These are phyloP conservation scores for Ellobium chinense DNA, from an alignment of 2,888 invertebrate species.

Conservation along the genomic window DNA sequence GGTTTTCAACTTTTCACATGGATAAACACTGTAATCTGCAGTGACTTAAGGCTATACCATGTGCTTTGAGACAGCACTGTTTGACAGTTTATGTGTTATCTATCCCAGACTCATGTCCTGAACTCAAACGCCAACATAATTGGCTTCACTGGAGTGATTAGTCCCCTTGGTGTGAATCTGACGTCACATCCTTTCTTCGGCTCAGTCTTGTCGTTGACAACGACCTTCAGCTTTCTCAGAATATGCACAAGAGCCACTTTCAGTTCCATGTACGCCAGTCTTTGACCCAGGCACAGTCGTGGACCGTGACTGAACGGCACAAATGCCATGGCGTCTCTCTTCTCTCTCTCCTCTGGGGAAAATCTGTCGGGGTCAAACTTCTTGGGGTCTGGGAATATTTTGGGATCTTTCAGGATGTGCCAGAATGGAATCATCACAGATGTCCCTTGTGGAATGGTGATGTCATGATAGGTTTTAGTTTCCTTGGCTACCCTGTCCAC, in stretches of 20 bases:
- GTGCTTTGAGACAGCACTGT: too few species aligned
- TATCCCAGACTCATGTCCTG: too few species aligned
- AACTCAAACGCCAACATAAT: constrained; percentile 19
- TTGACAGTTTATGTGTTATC: too few species aligned
- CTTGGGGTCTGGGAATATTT: constrained; percentile 3
- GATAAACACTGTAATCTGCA: too few species aligned
- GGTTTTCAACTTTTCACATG: too few species aligned
- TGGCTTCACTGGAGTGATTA: background rate
- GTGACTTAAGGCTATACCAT: too few species aligned
- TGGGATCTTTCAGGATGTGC: constrained; percentile 12
- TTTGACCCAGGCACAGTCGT: constrained; percentile 10
- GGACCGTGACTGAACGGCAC: constrained; percentile 3
- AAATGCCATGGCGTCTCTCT: constrained; percentile 1
- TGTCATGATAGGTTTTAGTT: constrained; percentile 6
- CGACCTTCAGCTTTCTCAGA: constrained; percentile 7
- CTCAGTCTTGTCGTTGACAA: constrained; percentile 18
- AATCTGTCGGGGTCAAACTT: constrained; percentile 15
- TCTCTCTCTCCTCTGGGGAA: constrained; percentile 19
- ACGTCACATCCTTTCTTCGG: background rate
- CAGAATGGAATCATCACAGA: constrained; percentile 2
- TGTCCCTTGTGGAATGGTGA: constrained; percentile 4
- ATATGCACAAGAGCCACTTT: constrained; percentile 8
- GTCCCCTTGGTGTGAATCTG: background rate
- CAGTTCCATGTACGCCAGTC: constrained; percentile 15
- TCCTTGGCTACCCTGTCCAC: constrained; percentile 6